Evolutionary conservation across 2,888 invertebrate species (phyloP).

Genomic region (Tetrapedia diversipes): DNA sequence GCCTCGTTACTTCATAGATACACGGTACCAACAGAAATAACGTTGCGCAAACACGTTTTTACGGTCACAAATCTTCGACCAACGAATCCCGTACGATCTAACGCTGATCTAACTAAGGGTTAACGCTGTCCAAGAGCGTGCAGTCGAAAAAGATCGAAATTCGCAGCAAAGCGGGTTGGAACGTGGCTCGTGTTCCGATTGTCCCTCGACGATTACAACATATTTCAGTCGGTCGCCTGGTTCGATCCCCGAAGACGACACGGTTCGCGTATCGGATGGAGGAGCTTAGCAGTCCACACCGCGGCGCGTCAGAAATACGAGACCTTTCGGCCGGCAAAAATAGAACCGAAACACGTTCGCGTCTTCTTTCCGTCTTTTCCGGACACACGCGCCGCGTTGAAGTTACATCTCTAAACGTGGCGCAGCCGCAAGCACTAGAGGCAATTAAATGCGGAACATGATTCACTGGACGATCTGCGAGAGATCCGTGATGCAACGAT

Average conservation of each 20-base stretch:
- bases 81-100: too few species aligned
- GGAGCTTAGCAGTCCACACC: slow-evolving; percentile 14
- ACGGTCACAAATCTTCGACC: too few species aligned
- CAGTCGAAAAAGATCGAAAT: too few species aligned
- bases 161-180: too few species aligned
- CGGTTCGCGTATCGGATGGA: slow-evolving; percentile 29
- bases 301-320: slow-evolving; percentile 52
- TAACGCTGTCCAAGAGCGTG: too few species aligned
- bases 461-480: slow-evolving; percentile 55
- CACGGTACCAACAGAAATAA: too few species aligned
- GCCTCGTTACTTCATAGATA: too few species aligned
- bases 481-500: slow-evolving; percentile 55
- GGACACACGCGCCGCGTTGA: slow-evolving; percentile 45
- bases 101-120: too few species aligned
- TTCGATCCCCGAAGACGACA: slow-evolving; percentile 5
- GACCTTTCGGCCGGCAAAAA: slow-evolving; percentile 58
- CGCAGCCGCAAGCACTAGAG: slow-evolving; percentile 35
- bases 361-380: slow-evolving; percentile 62
- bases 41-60: too few species aligned
- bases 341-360: slow-evolving; percentile 57
- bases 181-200: too few species aligned
- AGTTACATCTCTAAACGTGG: slow-evolving; percentile 56
- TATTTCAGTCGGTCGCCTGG: too few species aligned
- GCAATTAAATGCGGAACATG: slow-evolving; percentile 65
- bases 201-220: too few species aligned